These are phyloP conservation scores for Bovichtus diacanthus DNA, from an alignment of 2,797 vertebrate species.

Conservation along the genomic window DNA sequence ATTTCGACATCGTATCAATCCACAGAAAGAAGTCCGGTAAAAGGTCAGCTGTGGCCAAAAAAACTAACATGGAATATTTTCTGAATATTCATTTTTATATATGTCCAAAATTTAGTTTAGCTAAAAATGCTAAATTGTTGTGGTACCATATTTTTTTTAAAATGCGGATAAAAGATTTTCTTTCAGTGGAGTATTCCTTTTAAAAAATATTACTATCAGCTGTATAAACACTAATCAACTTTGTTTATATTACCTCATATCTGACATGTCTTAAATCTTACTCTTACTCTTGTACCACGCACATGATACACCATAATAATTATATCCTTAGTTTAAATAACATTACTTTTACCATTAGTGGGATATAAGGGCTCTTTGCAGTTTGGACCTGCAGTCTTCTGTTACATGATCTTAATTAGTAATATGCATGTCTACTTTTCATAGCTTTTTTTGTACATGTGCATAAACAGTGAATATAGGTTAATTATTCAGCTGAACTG, in stretches of 20 bases:
- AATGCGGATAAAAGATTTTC: too few species aligned
- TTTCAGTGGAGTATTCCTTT: too few species aligned
- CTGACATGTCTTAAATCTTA: background rate
- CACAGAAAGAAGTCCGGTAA: too few species aligned
- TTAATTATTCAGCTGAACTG: slow-evolving; percentile 41
- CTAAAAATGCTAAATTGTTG: too few species aligned
- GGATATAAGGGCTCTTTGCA: background rate
- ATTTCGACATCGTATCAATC: too few species aligned
- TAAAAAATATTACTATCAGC: background rate
- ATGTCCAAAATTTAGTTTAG: too few species aligned
- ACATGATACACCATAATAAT: background rate
- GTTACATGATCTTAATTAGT: slow-evolving; percentile 4
- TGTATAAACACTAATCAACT: background rate
- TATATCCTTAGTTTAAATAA: background rate
- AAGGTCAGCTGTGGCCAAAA: too few species aligned
- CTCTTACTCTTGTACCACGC: background rate
- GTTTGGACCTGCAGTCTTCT: background rate
- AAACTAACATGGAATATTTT: too few species aligned
- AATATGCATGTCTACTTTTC: background rate
- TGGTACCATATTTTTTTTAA: too few species aligned
- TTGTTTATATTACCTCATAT: background rate
- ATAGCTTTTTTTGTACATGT: slow-evolving; percentile 4
- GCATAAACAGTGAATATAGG: slow-evolving; percentile 15
- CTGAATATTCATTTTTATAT: too few species aligned
- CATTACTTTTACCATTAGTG: background rate